Conservation (phyloP, 2,888 invertebrate genomes). For the Geophilus truncorum region DNA sequence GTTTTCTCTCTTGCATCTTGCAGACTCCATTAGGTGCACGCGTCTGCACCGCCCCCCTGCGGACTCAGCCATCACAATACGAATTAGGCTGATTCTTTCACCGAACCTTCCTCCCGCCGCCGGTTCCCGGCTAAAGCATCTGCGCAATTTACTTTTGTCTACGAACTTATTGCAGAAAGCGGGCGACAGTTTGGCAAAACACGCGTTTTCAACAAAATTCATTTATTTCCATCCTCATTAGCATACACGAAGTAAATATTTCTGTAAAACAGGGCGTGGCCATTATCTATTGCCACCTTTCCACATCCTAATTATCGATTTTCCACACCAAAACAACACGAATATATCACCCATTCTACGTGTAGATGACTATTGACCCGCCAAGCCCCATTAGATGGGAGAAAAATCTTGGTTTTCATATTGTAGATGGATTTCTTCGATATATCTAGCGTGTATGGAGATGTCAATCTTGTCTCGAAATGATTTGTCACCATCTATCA, state of each 20-base stretch:
- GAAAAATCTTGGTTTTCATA: constrained; percentile 7
- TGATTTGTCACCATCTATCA: constrained; percentile 12
- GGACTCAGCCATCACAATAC: constrained; percentile 27
- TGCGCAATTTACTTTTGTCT: neutral
- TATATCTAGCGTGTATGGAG: neutral
- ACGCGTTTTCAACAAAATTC: neutral
- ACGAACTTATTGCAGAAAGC: neutral
- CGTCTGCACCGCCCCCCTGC: constrained; percentile 18
- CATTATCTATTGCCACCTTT: neutral
- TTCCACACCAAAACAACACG: neutral
- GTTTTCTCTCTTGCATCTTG: constrained; percentile 27
- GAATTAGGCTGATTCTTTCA: constrained; percentile 7
- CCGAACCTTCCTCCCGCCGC: neutral
- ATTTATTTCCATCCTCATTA: neutral
- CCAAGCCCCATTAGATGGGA: neutral
- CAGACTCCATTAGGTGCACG: constrained; percentile 21
- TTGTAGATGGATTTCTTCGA: constrained; percentile 3
- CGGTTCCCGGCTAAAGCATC: neutral
- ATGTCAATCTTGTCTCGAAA: constrained; percentile 15
- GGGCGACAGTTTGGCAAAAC: neutral
- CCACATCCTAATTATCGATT: neutral
- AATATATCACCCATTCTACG: neutral
- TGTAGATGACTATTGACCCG: neutral
- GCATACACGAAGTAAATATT: too few species aligned
- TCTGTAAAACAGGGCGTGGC: neutral